These are phyloP conservation scores for Pachycephus smyrnensis DNA, from an alignment of 2,888 invertebrate genomes.

Conservation along the genomic window DNA sequence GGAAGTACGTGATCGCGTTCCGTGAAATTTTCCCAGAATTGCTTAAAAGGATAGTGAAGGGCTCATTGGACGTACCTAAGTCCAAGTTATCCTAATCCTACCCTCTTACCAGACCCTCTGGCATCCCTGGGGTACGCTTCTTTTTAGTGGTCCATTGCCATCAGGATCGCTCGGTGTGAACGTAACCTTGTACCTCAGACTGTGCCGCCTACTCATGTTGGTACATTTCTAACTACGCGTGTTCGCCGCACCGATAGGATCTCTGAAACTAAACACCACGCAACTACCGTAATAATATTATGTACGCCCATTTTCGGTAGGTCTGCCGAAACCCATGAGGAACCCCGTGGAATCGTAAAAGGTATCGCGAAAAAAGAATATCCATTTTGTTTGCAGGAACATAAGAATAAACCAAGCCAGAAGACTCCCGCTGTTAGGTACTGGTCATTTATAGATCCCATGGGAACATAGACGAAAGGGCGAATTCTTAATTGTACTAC, in stretches of 20 bases:
- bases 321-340: background rate
- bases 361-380: background rate
- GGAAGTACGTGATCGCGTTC: background rate
- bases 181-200: constrained; percentile 14
- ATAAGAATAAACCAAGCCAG: background rate
- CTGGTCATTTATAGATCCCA: background rate
- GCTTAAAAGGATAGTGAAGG: background rate
- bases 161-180: constrained; percentile 8
- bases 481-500: background rate
- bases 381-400: background rate
- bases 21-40: background rate
- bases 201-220: constrained; percentile 28
- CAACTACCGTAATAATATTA: constrained; percentile 32
- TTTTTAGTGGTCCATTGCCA: background rate
- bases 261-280: constrained; percentile 35
- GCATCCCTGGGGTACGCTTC: background rate
- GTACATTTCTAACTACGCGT: constrained; percentile 34
- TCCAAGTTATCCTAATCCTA: background rate
- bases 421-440: background rate
- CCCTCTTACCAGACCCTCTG: background rate
- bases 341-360: background rate
- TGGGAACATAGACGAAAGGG: background rate
- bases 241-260: constrained; percentile 27
- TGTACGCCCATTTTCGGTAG: constrained; percentile 14
- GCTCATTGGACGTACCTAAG: background rate